Conservation (phyloP, 2,797 vertebrate species). For the Catamblyrhynchus diadema region DNA sequence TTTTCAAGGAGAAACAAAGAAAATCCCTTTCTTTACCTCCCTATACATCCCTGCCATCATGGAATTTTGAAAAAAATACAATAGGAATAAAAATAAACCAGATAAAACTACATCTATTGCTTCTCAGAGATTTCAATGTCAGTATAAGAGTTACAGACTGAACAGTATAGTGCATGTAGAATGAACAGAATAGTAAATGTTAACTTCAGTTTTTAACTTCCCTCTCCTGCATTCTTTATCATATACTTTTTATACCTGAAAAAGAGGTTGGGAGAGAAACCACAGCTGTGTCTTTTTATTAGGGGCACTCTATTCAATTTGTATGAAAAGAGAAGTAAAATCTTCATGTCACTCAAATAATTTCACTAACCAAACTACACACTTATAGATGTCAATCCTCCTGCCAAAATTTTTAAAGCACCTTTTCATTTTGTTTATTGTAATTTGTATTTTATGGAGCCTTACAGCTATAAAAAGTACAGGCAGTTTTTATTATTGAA, state of each 20-base stretch:
- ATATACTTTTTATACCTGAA: neutral
- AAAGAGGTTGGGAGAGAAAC: neutral
- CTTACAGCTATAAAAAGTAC: neutral
- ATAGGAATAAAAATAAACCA: neutral
- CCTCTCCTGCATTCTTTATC: neutral
- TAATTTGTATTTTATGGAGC: neutral
- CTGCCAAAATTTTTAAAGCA: neutral
- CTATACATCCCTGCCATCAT: neutral
- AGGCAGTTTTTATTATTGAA: neutral
- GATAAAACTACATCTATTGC: neutral
- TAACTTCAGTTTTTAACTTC: neutral
- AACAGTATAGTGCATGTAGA: neutral
- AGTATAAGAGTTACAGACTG: neutral
- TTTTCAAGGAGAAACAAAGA: neutral
- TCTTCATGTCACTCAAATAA: conserved; percentile 2
- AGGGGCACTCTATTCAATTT: conserved; percentile 8
- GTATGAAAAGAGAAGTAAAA: neutral
- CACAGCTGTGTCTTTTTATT: neutral
- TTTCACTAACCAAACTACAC: neutral
- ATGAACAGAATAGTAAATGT: neutral
- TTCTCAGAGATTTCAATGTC: neutral
- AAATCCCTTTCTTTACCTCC: rapidly evolving
- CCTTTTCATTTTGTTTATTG: conserved; percentile 24
- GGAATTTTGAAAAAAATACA: rapidly evolving
- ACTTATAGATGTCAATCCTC: neutral